These are phyloP conservation scores for Lampris megalopsis DNA, from an alignment of 2,113 vertebrate species.

Conservation along the genomic window DNA sequence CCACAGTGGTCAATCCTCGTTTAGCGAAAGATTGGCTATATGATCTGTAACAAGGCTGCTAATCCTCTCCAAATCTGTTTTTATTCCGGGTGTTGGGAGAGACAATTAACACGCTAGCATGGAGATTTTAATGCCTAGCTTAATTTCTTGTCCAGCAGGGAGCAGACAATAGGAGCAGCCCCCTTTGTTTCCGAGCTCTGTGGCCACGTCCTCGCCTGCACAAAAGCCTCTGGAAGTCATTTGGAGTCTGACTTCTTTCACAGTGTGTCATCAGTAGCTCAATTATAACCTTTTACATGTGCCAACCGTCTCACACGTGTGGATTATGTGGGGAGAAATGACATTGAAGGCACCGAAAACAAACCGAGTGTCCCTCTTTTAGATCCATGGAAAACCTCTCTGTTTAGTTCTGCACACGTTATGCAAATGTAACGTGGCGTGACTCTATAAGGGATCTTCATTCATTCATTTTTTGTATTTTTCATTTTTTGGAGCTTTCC, in stretches of 20 bases:
- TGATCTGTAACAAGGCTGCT: conserved; percentile 71
- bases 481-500: no score
- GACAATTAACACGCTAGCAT: conserved; percentile 62
- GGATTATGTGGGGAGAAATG: conserved; percentile 49
- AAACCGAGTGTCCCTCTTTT: conserved; percentile 22
- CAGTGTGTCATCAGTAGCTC: conserved; percentile 48
- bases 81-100: conserved; percentile 47
- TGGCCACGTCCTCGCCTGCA: conserved; percentile 52
- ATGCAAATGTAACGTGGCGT: conserved; percentile 27
- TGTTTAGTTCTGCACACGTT: conserved; percentile 9
- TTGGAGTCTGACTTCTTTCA: conserved; percentile 59
- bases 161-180: conserved; percentile 43
- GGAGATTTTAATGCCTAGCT: conserved; percentile 54
- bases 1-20: conserved; percentile 68
- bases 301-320: conserved; percentile 54
- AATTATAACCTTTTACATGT: conserved; percentile 55
- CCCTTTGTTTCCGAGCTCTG: conserved; percentile 43
- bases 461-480: neutral
- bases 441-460: conserved; percentile 22
- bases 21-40: conserved; percentile 70
- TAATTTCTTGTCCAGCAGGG: conserved; percentile 63
- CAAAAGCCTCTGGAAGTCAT: conserved; percentile 64
- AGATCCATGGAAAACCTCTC: conserved; percentile 14
- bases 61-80: conserved; percentile 73
- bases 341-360: conserved; percentile 32